phyloP scores from a whole-genome alignment of 2,888 invertebrate genomes.

The Eutolmus rufibarbis region DNA sequence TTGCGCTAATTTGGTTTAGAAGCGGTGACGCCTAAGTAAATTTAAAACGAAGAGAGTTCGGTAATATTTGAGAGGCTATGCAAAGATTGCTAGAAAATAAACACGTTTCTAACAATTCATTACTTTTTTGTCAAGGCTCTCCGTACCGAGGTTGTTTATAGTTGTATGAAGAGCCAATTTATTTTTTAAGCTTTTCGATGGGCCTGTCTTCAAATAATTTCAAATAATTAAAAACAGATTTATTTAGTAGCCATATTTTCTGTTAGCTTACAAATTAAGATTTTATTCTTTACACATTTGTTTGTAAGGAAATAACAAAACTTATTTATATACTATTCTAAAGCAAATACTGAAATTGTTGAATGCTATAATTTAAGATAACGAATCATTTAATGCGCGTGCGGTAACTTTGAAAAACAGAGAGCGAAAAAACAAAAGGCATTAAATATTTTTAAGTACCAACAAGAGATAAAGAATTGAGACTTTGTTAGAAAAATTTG shows the following conservation, averaged over 20 bases:
- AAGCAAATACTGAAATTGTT: background rate
- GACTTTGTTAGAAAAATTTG: background rate
- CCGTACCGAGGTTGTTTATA: background rate
- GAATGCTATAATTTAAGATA: background rate
- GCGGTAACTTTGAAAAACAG: background rate
- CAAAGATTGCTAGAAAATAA: background rate
- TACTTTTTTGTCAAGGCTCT: background rate
- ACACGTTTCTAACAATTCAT: background rate
- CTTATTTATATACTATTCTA: background rate
- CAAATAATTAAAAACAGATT: too few species aligned
- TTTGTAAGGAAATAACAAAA: background rate
- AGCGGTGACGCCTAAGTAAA: background rate
- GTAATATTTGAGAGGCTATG: background rate
- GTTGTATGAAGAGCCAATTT: background rate
- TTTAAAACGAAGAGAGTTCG: background rate
- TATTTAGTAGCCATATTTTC: too few species aligned
- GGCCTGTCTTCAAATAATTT: too few species aligned
- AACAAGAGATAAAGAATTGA: background rate
- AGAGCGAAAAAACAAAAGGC: background rate
- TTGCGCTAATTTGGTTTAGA: background rate
- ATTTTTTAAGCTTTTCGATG: background rate
- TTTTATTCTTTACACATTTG: too few species aligned
- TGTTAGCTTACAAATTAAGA: too few species aligned
- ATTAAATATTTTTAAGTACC: background rate
- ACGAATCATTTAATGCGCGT: background rate